Evolutionary conservation across 2,888 invertebrate species (phyloP).

Genomic region (Pseudolycoriella hygida): DNA sequence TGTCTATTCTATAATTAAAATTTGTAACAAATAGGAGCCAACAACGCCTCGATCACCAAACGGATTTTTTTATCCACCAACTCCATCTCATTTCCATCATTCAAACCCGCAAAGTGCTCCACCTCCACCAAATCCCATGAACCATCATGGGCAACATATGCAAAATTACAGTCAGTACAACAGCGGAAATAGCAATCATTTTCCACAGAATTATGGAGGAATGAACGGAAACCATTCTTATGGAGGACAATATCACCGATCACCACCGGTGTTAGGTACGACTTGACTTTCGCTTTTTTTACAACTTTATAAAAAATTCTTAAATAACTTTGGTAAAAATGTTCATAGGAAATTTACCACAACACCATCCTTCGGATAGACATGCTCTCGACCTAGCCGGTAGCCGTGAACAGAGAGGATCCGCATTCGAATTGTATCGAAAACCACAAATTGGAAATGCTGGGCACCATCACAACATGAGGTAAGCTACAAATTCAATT

Average conservation of each 20-base stretch:
- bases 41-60: slow-evolving; percentile 28
- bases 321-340: background rate
- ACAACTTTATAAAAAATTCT: background rate
- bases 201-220: slow-evolving; percentile 23
- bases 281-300: background rate
- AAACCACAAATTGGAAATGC: slow-evolving; percentile 50
- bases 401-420: slow-evolving; percentile 76
- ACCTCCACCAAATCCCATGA: slow-evolving; percentile 15
- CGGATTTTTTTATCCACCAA: slow-evolving; percentile 29
- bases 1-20: slow-evolving; percentile 9
- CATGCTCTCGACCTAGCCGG: slow-evolving; percentile 51
- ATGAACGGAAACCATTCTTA: slow-evolving; percentile 23
- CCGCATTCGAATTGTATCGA: slow-evolving; percentile 87
- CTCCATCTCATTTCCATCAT: slow-evolving; percentile 27
- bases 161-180: slow-evolving; percentile 4
- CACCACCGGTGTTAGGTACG: slow-evolving; percentile 25
- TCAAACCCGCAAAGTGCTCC: slow-evolving; percentile 19
- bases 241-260: slow-evolving; percentile 23
- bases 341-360: slow-evolving; percentile 17
- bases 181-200: slow-evolving; percentile 18
- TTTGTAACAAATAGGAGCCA: slow-evolving; percentile 8
- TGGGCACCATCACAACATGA: slow-evolving; percentile 48
- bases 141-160: slow-evolving; percentile 6
- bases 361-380: slow-evolving; percentile 20
- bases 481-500: slow-evolving; percentile 32